Conservation (phyloP, 2,888 invertebrate species). For the Creontiades dilutus region DNA sequence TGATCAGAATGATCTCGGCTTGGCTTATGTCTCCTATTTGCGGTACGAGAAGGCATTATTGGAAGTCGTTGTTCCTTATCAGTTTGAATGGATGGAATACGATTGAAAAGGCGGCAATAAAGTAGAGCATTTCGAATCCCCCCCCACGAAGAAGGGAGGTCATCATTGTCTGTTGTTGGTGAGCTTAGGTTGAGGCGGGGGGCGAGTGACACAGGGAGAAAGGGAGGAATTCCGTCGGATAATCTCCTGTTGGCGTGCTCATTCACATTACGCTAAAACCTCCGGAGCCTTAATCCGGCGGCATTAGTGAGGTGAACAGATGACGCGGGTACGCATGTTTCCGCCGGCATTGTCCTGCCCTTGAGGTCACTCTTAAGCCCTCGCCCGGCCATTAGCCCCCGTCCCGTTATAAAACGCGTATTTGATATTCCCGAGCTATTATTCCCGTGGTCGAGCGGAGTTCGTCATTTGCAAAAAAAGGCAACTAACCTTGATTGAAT, state of each 20-base stretch:
- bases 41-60: no score
- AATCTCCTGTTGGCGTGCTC: constrained; percentile 35
- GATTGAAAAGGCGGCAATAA: no score
- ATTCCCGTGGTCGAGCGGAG: background rate
- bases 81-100: no score
- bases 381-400: background rate
- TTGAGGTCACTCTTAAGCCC: constrained; percentile 6
- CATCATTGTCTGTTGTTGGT: background rate
- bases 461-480: background rate
- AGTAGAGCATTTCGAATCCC: background rate
- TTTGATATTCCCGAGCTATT: background rate
- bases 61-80: no score
- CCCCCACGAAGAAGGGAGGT: background rate
- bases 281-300: background rate
- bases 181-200: background rate
- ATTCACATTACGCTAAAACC: constrained; percentile 37
- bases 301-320: constrained; percentile 36
- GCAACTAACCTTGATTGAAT: constrained; percentile 1
- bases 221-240: background rate
- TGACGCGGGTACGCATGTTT: constrained; percentile 32
- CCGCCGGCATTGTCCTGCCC: constrained; percentile 4
- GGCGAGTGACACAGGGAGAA: background rate
- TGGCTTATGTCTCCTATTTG: no score
- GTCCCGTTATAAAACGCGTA: background rate
- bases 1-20: no score